phyloP scores from a whole-genome alignment of 2,797 vertebrate species.

The Synaphobranchus kaupii region DNA sequence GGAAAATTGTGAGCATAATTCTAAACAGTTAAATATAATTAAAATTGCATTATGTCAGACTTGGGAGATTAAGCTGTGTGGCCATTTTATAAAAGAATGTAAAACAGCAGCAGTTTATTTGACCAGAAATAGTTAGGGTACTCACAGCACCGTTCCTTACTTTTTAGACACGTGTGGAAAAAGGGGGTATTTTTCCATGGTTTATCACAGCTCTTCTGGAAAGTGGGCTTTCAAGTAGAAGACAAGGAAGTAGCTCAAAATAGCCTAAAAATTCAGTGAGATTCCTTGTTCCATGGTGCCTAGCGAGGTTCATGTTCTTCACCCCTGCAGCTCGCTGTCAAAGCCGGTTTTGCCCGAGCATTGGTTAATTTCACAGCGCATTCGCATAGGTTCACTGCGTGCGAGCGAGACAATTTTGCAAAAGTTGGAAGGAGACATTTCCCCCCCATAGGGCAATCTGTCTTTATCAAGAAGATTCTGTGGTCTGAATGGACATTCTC shows the following conservation, averaged over 20 bases:
- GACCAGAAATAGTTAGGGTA: conserved; percentile 79
- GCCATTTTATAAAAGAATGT: conserved; percentile 56
- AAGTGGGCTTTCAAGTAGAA: conserved; percentile 57
- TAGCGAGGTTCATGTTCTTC: neutral
- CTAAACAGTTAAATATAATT: neutral
- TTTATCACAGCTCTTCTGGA: conserved; percentile 77
- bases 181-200: conserved; percentile 74
- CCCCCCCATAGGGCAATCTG: neutral
- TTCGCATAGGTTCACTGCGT: neutral
- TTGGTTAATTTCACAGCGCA: neutral
- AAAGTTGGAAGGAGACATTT: neutral
- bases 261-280: neutral
- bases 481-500: conserved; percentile 67
- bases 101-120: conserved; percentile 57
- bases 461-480: conserved; percentile 63
- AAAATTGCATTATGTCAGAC: neutral
- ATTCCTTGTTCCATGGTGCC: neutral
- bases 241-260: neutral
- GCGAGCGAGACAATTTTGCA: neutral
- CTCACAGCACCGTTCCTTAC: conserved; percentile 75
- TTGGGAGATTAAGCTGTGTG: neutral
- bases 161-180: conserved; percentile 74
- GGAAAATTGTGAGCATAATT: neutral
- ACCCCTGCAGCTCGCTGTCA: neutral
- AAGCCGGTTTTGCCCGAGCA: neutral